Base-by-base conservation (phyloP, 2,113 vertebrate species). In the Trichomycterus rosablanca region DNA sequence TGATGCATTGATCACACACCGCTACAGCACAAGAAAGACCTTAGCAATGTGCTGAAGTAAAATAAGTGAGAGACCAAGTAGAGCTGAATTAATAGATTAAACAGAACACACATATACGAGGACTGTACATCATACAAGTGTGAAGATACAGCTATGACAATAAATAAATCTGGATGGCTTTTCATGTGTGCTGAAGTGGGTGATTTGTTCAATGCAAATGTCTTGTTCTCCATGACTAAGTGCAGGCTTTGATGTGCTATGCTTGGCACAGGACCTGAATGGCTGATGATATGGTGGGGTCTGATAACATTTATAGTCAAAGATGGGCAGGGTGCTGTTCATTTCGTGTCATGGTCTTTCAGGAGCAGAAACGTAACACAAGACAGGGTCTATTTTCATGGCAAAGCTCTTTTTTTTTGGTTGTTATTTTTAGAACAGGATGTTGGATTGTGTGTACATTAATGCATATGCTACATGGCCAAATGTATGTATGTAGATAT, bases 1-100 rank as follows among this genome's bases (percentile, higher is more conserved):
- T 55, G 53, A 58, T n/a, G 10, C 57, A 58, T 59, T 62, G 63
- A 71, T 74, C 68, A 68, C 59, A 53, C 24, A n/a, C n/a, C n/a
- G n/a, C n/a, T n/a, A n/a, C n/a, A n/a, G n/a, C n/a, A n/a, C n/a
- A n/a, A n/a, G n/a, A n/a, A n/a, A n/a, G n/a, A n/a, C n/a, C n/a
- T n/a, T n/a, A n/a, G n/a, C n/a, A n/a, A n/a, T n/a, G n/a, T n/a
- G n/a, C n/a, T n/a, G n/a, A n/a, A n/a, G n/a, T n/a, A n/a, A n/a
- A n/a, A n/a, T n/a, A n/a, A n/a, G n/a, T n/a, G n/a, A n/a, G n/a
- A n/a, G n/a, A n/a, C n/a, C n/a, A n/a, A n/a, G n/a, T n/a, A n/a
- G n/a, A n/a, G n/a, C n/a, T n/a, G n/a, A n/a, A n/a, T n/a, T n/a
- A n/a, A n/a, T n/a, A n/a, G n/a, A n/a, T n/a, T n/a, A n/a, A n/a